Percentiles rank a stretch among this genome's conserved stretches.
These are phyloP conservation scores for Pomatorhinus ruficollis DNA, from an alignment of 2,113 vertebrate species.

Conservation along the genomic window DNA sequence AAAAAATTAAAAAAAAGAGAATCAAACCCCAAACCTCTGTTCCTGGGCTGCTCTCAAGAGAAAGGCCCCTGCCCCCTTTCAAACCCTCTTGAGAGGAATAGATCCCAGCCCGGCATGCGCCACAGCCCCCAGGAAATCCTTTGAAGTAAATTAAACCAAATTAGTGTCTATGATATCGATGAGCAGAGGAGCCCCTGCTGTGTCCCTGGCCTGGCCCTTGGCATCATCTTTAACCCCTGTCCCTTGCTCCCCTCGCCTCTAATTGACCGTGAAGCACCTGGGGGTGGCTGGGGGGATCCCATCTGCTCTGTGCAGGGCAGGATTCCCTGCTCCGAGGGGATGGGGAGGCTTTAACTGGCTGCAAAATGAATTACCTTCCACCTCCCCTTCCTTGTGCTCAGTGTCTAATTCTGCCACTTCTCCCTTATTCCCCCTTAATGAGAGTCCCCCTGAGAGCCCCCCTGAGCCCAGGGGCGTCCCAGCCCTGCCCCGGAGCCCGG, in stretches of 20 bases:
- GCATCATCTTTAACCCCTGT: slow-evolving; percentile 25
- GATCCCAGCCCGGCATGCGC: background rate
- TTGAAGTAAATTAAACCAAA: slow-evolving; percentile 73
- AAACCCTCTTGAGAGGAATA: background rate
- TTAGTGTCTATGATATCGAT: slow-evolving; percentile 64
- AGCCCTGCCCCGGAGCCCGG: background rate
- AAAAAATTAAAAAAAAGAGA: background rate
- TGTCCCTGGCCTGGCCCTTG: background rate
- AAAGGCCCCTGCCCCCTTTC: background rate
- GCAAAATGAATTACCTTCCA: background rate
- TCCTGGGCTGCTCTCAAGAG: slow-evolving; percentile 9
- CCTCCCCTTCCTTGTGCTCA: background rate
- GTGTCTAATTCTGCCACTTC: background rate
- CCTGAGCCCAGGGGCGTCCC: background rate
- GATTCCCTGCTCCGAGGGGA: background rate
- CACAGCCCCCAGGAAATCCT: slow-evolving; percentile 16
- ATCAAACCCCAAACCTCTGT: background rate
- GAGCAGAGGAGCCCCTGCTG: slow-evolving; percentile 42
- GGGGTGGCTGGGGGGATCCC: slow-evolving; percentile 34
- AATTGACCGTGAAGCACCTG: slow-evolving; percentile 54
- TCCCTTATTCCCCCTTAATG: background rate
- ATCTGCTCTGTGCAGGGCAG: slow-evolving; percentile 32
- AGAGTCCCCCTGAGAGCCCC: background rate
- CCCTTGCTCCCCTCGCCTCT: background rate
- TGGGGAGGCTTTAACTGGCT: background rate